These are phyloP conservation scores for Phoeniculus purpureus DNA, from an alignment of 2,797 vertebrate species.

Conservation along the genomic window DNA sequence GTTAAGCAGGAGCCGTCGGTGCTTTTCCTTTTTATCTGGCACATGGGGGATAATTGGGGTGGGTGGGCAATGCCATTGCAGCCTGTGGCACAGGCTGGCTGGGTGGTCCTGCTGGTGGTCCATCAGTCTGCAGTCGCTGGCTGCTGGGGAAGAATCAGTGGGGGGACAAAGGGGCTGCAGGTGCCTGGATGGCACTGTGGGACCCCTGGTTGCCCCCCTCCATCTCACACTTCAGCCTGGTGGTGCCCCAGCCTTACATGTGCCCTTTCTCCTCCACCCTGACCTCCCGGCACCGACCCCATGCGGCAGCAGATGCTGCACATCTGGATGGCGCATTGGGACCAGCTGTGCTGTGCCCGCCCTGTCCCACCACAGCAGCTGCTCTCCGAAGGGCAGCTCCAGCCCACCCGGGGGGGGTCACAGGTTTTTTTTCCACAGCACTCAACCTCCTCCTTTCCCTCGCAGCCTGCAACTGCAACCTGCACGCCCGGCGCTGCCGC, in stretches of 20 bases:
- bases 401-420: not conserved
- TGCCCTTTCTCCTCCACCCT: not conserved
- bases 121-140: accelerated
- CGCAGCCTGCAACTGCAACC: conserved; percentile 92
- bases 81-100: not conserved
- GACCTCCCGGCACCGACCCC: accelerated
- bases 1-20: conserved; percentile 13
- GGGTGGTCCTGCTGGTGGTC: not conserved
- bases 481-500: conserved; percentile 92
- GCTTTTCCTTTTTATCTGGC: conserved; percentile 58
- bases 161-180: accelerated
- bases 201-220: accelerated
- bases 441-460: not conserved
- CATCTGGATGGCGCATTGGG: not conserved
- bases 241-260: accelerated
- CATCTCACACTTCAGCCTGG: accelerated
- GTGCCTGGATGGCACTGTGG: not conserved
- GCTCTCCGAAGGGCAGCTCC: not conserved
- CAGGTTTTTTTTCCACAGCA: not conserved
- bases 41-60: not conserved
- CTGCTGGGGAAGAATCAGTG: not conserved
- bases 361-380: accelerated
- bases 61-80: not conserved
- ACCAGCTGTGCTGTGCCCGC: accelerated
- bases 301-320: accelerated